Evolutionary conservation across 2,797 vertebrate species (phyloP).

Genomic region (Hippocampus kuda): DNA sequence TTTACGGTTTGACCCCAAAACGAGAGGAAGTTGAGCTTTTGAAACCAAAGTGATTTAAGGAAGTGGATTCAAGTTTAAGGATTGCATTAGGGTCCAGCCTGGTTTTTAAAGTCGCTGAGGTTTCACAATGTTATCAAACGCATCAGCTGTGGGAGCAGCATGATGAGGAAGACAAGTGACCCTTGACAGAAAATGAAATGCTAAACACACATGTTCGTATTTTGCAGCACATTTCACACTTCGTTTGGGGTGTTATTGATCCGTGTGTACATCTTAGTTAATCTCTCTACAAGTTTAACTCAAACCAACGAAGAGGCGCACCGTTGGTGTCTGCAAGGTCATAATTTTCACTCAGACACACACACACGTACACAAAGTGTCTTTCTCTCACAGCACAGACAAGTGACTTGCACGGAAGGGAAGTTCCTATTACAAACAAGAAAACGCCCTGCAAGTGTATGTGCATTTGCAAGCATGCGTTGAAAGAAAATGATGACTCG

Average conservation of each 20-base stretch:
- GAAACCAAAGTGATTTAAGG: slow-evolving; percentile 33
- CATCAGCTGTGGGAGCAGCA: not conserved
- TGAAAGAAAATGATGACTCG: slow-evolving; percentile 16
- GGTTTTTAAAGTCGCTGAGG: not conserved
- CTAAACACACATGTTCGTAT: not conserved
- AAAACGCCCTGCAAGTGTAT: slow-evolving; percentile 30
- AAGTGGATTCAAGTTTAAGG: slow-evolving; percentile 36
- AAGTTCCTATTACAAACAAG: slow-evolving; percentile 45
- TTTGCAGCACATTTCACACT: not conserved
- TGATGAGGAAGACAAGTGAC: not conserved
- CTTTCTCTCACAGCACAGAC: slow-evolving; percentile 13
- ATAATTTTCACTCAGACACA: slow-evolving; percentile 9
- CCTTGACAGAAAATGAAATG: not conserved
- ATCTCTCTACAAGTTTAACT: not conserved
- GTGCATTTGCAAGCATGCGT: slow-evolving; percentile 10
- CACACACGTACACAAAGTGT: not conserved
- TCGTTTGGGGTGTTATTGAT: not conserved
- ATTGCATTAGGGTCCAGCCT: slow-evolving; percentile 19
- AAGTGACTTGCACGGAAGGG: slow-evolving; percentile 30
- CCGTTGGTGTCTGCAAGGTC: slow-evolving; percentile 13
- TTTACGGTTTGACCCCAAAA: slow-evolving; percentile 12
- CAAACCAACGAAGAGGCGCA: slow-evolving; percentile 9
- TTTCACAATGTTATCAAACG: slow-evolving; percentile 7
- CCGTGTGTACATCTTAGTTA: not conserved
- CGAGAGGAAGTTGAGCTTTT: slow-evolving; percentile 28